Evolutionary conservation across 2,888 invertebrate genomes (phyloP).

Genomic region (Agrotis segetum): DNA sequence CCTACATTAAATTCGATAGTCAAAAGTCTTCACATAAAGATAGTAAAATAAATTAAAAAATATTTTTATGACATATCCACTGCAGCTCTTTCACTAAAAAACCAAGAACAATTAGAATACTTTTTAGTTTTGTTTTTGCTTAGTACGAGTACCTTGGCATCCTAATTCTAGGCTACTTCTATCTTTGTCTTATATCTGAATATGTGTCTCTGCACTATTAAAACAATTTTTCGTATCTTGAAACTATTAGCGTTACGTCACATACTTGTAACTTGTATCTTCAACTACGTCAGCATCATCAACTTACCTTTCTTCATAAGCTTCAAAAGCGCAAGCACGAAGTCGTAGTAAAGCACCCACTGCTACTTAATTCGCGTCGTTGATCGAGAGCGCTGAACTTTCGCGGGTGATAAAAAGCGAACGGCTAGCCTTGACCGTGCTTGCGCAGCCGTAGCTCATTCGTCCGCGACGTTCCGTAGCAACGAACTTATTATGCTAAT

Average conservation of each 20-base stretch:
- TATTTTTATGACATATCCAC: too few relatives aligned
- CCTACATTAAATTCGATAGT: background rate
- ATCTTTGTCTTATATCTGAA: background rate
- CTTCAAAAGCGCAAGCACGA: slow-evolving; percentile 29
- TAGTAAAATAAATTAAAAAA: too few relatives aligned
- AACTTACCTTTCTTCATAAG: background rate
- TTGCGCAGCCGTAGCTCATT: slow-evolving; percentile 64
- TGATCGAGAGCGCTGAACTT: slow-evolving; percentile 85
- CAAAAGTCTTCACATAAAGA: too few relatives aligned
- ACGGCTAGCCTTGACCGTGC: slow-evolving; percentile 88
- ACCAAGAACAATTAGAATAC: too few relatives aligned
- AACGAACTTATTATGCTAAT: slow-evolving; percentile 69
- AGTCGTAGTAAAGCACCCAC: slow-evolving; percentile 56
- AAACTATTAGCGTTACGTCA: background rate
- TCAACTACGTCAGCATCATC: slow-evolving; percentile 2
- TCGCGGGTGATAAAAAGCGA: slow-evolving; percentile 82
- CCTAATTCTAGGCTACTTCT: too few relatives aligned
- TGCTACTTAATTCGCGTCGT: slow-evolving; percentile 61
- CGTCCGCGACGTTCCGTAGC: slow-evolving; percentile 58
- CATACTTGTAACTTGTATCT: background rate
- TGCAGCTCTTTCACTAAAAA: too few relatives aligned
- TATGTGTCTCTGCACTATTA: too few relatives aligned
- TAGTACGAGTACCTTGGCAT: too few relatives aligned
- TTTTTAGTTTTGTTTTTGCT: too few relatives aligned
- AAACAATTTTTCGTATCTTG: too few relatives aligned